phyloP scores from a whole-genome alignment of 1,140 invertebrate genomes.

The Hypsibius dujardini region DNA sequence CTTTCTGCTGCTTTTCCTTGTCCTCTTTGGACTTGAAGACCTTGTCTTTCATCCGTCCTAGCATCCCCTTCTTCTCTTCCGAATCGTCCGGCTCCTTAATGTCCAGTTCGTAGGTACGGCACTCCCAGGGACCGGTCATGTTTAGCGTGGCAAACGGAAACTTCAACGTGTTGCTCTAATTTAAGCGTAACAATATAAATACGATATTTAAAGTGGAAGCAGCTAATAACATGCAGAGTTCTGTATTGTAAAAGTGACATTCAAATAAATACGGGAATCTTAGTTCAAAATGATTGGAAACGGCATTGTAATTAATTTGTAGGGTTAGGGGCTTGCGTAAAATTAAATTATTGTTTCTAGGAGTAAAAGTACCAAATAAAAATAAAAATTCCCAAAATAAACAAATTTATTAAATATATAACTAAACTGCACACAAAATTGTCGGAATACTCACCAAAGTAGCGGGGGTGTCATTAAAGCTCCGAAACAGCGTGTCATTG shows the following conservation, averaged over 20 bases:
- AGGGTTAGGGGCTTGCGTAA: not conserved
- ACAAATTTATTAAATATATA: too few relatives aligned
- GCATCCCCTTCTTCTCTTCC: not conserved
- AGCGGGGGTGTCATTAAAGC: constrained; percentile 13
- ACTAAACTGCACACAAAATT: too few relatives aligned
- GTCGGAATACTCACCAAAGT: not conserved
- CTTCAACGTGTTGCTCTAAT: not conserved
- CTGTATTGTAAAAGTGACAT: too few relatives aligned
- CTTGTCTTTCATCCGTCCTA: not conserved
- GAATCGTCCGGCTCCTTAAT: not conserved
- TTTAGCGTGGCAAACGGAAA: not conserved
- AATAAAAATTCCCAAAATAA: too few relatives aligned
- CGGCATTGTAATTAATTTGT: not conserved
- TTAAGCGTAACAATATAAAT: too few relatives aligned
- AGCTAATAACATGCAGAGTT: too few relatives aligned
- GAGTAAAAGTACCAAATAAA: not conserved
- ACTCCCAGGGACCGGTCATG: constrained; percentile 11
- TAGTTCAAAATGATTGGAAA: not conserved
- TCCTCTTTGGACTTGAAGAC: not conserved
- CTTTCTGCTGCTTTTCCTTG: not conserved
- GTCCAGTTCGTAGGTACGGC: not conserved
- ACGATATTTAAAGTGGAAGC: too few relatives aligned
- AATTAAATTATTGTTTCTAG: not conserved
- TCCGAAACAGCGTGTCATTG: not conserved
- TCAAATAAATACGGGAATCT: not conserved